These are phyloP conservation scores for Chironomus tepperi DNA, from an alignment of 1,140 invertebrate genomes.

Conservation along the genomic window DNA sequence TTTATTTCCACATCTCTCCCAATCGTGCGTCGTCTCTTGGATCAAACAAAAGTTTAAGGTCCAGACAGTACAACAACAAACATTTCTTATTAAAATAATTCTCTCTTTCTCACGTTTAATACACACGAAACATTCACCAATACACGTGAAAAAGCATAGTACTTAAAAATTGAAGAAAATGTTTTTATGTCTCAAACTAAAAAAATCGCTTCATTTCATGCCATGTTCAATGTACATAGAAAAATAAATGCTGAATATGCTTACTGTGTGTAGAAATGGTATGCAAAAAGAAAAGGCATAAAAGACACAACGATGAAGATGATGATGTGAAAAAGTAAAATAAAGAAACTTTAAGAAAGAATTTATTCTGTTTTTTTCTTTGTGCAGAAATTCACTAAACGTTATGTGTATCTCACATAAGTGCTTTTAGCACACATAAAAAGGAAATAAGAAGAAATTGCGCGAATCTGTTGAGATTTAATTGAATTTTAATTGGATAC, in stretches of 20 bases:
- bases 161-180: background rate
- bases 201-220: constrained; percentile 15
- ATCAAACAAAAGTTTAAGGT: no score
- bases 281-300: background rate
- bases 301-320: background rate
- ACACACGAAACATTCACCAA: no score
- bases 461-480: background rate
- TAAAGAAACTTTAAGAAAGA: no score
- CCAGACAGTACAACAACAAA: no score
- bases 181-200: background rate
- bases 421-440: background rate
- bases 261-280: background rate
- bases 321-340: constrained; percentile 14
- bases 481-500: constrained; percentile 20
- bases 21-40: background rate
- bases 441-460: background rate
- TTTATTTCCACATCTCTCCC: background rate
- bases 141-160: no score
- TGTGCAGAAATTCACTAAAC: background rate
- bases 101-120: no score
- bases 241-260: background rate
- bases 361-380: background rate
- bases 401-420: background rate
- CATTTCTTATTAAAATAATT: no score
- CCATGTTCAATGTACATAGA: no score